These are phyloP conservation scores for Cebus imitator DNA, from an alignment of 2,113 vertebrate species.

Conservation along the genomic window DNA sequence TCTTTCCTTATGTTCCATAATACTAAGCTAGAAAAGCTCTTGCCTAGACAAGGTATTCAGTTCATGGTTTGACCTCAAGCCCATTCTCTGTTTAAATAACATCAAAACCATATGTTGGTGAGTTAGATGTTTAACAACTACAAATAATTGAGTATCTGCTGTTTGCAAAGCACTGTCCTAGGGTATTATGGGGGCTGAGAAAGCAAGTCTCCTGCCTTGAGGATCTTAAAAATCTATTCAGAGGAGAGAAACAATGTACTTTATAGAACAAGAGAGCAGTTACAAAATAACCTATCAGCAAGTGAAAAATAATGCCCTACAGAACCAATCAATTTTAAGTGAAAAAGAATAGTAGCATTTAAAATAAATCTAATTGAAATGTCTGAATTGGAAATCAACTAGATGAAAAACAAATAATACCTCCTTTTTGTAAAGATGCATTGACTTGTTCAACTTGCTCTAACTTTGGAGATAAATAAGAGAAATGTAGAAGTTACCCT, in stretches of 20 bases:
- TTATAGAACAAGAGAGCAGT: constrained; percentile 19
- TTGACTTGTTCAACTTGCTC: constrained; percentile 1
- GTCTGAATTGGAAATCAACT: constrained; percentile 47
- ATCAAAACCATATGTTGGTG: not conserved
- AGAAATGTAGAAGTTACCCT: not conserved
- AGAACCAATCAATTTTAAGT: constrained; percentile 56
- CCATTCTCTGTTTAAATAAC: not conserved
- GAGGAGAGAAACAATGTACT: not conserved
- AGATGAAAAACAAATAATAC: constrained; percentile 42
- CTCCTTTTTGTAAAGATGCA: constrained; percentile 46
- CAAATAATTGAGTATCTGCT: not conserved
- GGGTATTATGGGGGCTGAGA: not conserved
- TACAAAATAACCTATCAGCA: constrained; percentile 53
- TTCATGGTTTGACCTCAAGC: not conserved
- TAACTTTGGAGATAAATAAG: constrained; percentile 24
- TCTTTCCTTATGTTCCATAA: not conserved
- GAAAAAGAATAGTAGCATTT: not conserved
- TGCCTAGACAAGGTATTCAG: not conserved
- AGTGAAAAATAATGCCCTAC: constrained; percentile 52
- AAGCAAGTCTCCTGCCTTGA: not conserved
- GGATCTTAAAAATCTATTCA: not conserved
- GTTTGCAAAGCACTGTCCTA: not conserved
- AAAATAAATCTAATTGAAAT: constrained; percentile 54
- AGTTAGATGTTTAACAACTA: not conserved
- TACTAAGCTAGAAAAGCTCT: not conserved